These are phyloP conservation scores for Oryzias javanicus DNA, from an alignment of 2,113 vertebrate species.

Conservation along the genomic window DNA sequence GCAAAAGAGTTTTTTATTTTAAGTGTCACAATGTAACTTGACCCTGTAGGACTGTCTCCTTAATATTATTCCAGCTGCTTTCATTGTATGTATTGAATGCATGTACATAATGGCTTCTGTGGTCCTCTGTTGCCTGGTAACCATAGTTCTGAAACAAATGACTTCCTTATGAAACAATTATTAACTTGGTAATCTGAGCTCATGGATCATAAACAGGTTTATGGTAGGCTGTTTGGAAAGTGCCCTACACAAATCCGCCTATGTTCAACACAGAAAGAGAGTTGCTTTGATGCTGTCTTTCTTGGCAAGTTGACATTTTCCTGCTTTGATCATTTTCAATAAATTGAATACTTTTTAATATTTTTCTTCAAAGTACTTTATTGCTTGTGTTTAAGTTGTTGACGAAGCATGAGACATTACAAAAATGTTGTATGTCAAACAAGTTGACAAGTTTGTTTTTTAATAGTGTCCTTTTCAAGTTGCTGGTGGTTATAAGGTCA, in stretches of 20 bases:
- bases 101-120: constrained; percentile 6
- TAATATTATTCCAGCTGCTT: background rate
- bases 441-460: too few species aligned
- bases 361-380: too few species aligned
- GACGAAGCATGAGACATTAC: too few species aligned
- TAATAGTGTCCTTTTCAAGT: too few species aligned
- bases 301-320: background rate
- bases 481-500: too few species aligned
- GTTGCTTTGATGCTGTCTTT: background rate
- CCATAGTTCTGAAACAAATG: constrained; percentile 24
- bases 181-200: constrained; percentile 4
- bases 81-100: background rate
- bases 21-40: too few species aligned
- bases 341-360: too few species aligned
- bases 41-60: too few species aligned
- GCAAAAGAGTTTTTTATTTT: background rate
- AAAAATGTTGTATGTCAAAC: too few species aligned
- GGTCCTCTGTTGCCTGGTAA: constrained; percentile 13
- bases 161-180: constrained; percentile 22
- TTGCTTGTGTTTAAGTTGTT: too few species aligned
- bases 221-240: background rate
- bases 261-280: background rate
- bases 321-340: too few species aligned
- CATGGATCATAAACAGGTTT: constrained; percentile 14
- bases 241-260: background rate